phyloP scores from a whole-genome alignment of 2,797 vertebrate genomes.

The Perodicticus potto region DNA sequence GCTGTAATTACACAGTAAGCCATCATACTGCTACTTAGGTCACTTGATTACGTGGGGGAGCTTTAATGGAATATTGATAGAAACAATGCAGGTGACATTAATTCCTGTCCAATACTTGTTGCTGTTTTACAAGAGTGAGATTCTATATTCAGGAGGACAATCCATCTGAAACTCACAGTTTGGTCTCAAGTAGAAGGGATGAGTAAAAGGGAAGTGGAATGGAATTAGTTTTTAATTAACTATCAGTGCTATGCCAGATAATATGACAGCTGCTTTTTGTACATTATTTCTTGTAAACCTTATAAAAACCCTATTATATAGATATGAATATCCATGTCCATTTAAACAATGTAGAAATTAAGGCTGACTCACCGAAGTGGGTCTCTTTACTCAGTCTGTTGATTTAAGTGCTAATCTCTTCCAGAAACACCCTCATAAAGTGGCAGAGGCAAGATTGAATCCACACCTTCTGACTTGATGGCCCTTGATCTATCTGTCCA shows the following conservation, averaged over 20 bases:
- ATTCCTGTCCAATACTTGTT: not conserved
- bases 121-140: not conserved
- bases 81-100: not conserved
- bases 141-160: not conserved
- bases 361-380: not conserved
- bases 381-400: too few relatives aligned
- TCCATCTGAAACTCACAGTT: not conserved
- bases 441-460: not conserved
- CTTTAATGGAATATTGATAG: not conserved
- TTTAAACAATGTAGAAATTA: not conserved
- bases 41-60: not conserved
- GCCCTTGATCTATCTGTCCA: conserved; percentile 28
- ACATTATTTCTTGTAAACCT: not conserved
- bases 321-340: not conserved
- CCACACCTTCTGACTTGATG: not conserved
- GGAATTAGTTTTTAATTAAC: not conserved
- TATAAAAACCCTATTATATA: not conserved
- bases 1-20: not conserved
- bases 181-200: not conserved
- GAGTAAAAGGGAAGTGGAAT: not conserved
- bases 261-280: not conserved
- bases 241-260: not conserved
- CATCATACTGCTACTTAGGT: not conserved
- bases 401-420: too few relatives aligned
- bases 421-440: too few relatives aligned